phyloP scores from a whole-genome alignment of 1,140 invertebrate genomes.

The Diachasma alloeum region DNA sequence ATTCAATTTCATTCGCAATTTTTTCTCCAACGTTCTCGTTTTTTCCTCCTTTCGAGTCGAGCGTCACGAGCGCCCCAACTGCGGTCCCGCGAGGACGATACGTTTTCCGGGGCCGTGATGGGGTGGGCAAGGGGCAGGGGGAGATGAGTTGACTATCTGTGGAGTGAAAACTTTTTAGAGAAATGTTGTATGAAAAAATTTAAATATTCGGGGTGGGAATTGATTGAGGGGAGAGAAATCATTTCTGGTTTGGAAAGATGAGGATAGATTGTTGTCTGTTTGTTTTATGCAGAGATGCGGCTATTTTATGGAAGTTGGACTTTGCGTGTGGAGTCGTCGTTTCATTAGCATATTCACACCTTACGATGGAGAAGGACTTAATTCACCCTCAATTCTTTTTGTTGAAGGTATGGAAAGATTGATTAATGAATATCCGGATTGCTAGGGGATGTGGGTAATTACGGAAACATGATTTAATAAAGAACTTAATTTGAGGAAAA shows the following conservation, averaged over 20 bases:
- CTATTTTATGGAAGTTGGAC: neutral
- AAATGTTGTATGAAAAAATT: slow-evolving; percentile 3
- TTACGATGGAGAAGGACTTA: neutral
- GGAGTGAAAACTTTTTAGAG: neutral
- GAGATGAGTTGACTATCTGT: neutral
- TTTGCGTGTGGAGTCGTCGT: neutral
- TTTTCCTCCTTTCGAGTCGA: slow-evolving; percentile 34
- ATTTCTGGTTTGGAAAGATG: neutral
- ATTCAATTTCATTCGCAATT: slow-evolving; percentile 56
- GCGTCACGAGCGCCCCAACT: slow-evolving; percentile 31
- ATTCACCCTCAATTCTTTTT: neutral
- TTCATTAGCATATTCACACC: slow-evolving; percentile 10
- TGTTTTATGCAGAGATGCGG: neutral
- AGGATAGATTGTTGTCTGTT: too few species aligned
- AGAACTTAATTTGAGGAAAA: too few species aligned
- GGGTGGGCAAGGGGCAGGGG: slow-evolving; percentile 11
- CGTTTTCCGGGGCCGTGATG: slow-evolving; percentile 44
- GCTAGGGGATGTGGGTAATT: too few species aligned
- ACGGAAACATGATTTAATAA: too few species aligned
- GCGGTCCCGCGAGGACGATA: slow-evolving; percentile 57
- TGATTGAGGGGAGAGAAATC: neutral
- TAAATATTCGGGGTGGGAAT: neutral
- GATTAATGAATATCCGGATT: too few species aligned
- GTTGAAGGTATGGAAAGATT: too few species aligned
- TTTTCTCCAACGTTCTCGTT: slow-evolving; percentile 39